phyloP scores from a whole-genome alignment of 2,113 vertebrate species.

The Silurus meridionalis region DNA sequence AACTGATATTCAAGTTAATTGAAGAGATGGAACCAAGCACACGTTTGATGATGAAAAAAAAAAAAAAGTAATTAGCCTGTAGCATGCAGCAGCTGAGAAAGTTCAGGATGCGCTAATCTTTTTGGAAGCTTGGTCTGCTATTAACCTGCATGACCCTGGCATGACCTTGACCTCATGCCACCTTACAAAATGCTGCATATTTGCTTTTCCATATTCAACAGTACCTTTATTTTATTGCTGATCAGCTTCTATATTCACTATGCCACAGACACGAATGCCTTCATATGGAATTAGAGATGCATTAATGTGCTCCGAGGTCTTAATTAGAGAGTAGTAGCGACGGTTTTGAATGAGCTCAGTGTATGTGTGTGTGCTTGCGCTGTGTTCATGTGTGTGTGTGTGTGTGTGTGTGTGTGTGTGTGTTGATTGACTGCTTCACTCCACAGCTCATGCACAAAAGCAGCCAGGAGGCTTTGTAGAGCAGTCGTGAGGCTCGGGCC shows the following conservation, averaged over 20 bases:
- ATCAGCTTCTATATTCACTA: not conserved
- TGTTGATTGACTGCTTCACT: slow-evolving; percentile 44
- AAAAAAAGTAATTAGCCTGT: not conserved
- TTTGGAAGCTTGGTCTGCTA: not conserved
- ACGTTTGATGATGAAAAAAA: too few species aligned
- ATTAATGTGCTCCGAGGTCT: slow-evolving; percentile 26
- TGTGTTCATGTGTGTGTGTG: not conserved
- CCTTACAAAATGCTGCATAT: not conserved
- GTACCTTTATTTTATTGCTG: not conserved
- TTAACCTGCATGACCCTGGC: slow-evolving; percentile 5
- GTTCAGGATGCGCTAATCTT: slow-evolving; percentile 3
- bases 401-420: slow-evolving; percentile 18
- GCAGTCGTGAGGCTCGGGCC: slow-evolving; percentile 29
- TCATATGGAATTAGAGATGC: slow-evolving; percentile 32
- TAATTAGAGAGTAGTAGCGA: slow-evolving; percentile 31
- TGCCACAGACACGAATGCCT: not conserved
- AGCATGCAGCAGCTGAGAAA: not conserved
- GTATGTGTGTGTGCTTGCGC: not conserved
- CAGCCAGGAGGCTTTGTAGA: slow-evolving; percentile 46
- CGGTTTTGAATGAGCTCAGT: slow-evolving; percentile 4
- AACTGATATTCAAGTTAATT: not conserved
- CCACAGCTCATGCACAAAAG: slow-evolving; percentile 47
- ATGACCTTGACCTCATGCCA: not conserved
- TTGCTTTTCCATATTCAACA: not conserved
- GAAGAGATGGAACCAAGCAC: not conserved